phyloP scores from a whole-genome alignment of 1,140 invertebrate genomes.

The Mya arenaria region DNA sequence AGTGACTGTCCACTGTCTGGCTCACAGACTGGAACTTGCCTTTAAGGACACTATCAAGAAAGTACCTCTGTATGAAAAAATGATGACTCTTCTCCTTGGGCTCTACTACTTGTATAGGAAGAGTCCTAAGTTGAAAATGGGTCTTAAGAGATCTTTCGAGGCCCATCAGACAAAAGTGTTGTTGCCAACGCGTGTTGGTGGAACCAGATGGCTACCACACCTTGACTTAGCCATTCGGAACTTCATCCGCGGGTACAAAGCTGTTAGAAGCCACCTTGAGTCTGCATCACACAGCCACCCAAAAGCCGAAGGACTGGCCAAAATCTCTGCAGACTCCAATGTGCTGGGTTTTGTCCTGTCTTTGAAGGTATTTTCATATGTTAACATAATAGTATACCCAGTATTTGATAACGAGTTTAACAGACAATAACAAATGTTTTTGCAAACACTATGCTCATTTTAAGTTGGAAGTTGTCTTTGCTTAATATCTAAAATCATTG shows the following conservation, averaged over 20 bases:
- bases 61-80: conserved; percentile 11
- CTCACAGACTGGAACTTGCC: conserved; percentile 31
- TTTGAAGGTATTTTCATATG: neutral
- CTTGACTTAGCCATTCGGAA: conserved; percentile 6
- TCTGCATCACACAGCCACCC: conserved; percentile 9
- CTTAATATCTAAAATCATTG: conserved; percentile 21
- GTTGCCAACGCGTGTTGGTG: conserved; percentile 33
- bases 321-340: neutral
- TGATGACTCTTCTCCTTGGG: conserved; percentile 30
- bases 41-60: conserved; percentile 46
- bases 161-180: neutral
- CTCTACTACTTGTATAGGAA: conserved; percentile 24
- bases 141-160: conserved; percentile 21
- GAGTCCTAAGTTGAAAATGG: conserved; percentile 21
- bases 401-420: no score
- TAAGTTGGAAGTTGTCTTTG: no score
- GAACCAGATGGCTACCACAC: conserved; percentile 20
- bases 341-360: conserved; percentile 6
- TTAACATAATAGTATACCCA: no score
- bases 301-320: conserved; percentile 8
- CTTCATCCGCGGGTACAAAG: conserved; percentile 7
- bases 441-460: no score
- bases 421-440: no score
- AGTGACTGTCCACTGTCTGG: conserved; percentile 33
- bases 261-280: conserved; percentile 8